Evolutionary conservation across 2,888 invertebrate species (phyloP).

Genomic region (Spialia ferax): DNA sequence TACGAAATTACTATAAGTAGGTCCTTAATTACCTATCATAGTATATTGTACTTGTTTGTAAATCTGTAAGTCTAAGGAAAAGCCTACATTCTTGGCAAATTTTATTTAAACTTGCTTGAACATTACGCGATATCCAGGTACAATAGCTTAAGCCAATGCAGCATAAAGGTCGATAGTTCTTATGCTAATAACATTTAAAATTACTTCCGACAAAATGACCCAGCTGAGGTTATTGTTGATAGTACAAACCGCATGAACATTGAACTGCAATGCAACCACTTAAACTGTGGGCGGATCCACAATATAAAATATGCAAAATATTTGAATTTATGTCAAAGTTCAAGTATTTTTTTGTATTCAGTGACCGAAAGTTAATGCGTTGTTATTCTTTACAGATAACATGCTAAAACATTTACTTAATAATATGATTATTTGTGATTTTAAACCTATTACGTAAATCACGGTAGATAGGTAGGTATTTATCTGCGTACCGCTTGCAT

Average conservation of each 20-base stretch:
- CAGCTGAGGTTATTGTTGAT: neutral
- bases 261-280: neutral
- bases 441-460: too few species aligned
- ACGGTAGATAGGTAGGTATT: too few species aligned
- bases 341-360: neutral
- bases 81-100: too few species aligned
- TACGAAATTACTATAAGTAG: too few species aligned
- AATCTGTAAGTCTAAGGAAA: too few species aligned
- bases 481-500: too few species aligned
- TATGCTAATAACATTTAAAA: conserved; percentile 4
- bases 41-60: too few species aligned
- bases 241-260: neutral
- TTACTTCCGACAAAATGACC: conserved; percentile 3
- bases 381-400: neutral
- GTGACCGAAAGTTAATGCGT: neutral
- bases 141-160: neutral
- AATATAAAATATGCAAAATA: neutral
- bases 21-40: too few species aligned
- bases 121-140: too few species aligned
- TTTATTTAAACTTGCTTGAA: too few species aligned
- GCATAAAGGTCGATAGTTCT: conserved; percentile 6
- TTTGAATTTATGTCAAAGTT: conserved; percentile 1
- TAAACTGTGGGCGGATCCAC: neutral
- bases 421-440: too few species aligned
- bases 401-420: too few species aligned